Evolutionary conservation across 2,888 invertebrate genomes (phyloP).

Genomic region (Thymelicus sylvestris): DNA sequence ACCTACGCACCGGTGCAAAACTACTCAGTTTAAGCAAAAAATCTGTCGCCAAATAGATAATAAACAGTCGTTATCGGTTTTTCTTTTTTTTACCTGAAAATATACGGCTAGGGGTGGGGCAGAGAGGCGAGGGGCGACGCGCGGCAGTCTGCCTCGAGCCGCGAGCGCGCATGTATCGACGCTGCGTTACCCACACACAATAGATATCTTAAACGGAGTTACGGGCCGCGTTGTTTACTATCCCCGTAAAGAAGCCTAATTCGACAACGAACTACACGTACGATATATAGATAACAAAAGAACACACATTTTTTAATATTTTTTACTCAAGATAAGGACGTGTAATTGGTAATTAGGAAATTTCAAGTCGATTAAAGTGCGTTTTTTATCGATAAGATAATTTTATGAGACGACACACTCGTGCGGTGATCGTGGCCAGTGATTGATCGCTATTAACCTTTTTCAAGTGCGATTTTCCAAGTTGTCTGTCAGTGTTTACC

Average conservation of each 20-base stretch:
- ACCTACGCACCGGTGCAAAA: constrained; percentile 44
- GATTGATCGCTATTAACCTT: constrained; percentile 61
- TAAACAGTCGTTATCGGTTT: constrained; percentile 53
- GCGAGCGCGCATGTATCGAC: constrained; percentile 57
- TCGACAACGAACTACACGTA: constrained; percentile 45
- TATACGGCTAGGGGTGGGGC: constrained; percentile 59
- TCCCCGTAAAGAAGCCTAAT: constrained; percentile 42
- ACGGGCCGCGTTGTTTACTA: constrained; percentile 36
- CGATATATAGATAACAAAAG: constrained; percentile 31
- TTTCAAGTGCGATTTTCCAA: constrained; percentile 55
- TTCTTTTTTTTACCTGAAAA: constrained; percentile 74
- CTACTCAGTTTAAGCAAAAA: constrained; percentile 50
- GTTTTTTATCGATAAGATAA: constrained; percentile 69
- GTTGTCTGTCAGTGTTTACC: constrained; percentile 55
- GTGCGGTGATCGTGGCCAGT: constrained; percentile 70
- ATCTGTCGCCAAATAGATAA: constrained; percentile 59
- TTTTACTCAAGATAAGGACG: constrained; percentile 46
- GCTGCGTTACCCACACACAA: constrained; percentile 44
- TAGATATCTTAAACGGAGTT: constrained; percentile 35
- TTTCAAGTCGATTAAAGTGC: constrained; percentile 54
- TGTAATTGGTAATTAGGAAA: constrained; percentile 52
- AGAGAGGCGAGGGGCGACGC: constrained; percentile 63
- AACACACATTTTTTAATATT: constrained; percentile 44
- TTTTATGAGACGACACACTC: constrained; percentile 54
- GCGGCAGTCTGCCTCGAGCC: constrained; percentile 72